A percentile compares a stretch with the other conserved stretches of the same genome.
Conservation (phyloP, 2,113 vertebrate species). For the Chaenocephalus aceratus region DNA sequence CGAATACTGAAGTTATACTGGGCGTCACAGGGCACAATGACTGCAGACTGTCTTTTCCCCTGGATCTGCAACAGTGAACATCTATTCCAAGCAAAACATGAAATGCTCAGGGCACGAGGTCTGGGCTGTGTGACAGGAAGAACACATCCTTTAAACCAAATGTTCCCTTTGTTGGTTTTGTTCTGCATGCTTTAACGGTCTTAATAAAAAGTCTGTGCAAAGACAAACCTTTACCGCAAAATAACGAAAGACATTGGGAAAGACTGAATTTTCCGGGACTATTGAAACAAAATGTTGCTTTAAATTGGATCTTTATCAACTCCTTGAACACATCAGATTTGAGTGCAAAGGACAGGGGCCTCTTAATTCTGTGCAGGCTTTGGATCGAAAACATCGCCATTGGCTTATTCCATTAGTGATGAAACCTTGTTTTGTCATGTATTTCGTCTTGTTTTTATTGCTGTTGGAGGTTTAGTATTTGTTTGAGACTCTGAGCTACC, state of each 20-base stretch:
- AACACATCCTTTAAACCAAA: conserved; percentile 24
- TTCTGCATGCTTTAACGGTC: neutral
- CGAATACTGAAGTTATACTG: neutral
- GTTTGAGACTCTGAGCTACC: too few species aligned
- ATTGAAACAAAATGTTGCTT: too few species aligned
- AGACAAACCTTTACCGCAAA: neutral
- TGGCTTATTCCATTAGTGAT: neutral
- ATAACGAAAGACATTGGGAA: too few species aligned
- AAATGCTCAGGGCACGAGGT: conserved; percentile 9
- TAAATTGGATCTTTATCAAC: neutral
- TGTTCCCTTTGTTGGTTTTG: conserved; percentile 8
- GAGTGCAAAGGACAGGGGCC: neutral
- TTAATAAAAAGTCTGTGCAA: too few species aligned
- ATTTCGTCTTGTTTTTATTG: too few species aligned
- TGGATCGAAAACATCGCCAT: neutral
- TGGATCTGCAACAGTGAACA: neutral
- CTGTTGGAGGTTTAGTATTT: too few species aligned
- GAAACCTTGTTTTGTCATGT: too few species aligned
- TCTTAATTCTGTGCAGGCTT: neutral
- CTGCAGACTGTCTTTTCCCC: neutral
- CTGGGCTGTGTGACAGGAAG: conserved; percentile 3
- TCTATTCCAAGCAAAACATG: conserved; percentile 17
- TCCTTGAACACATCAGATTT: neutral
- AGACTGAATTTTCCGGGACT: too few species aligned
- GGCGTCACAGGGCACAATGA: neutral